Percentiles rank a stretch among this genome's conserved stretches.
These are phyloP conservation scores for Caenorhabditis uteleia DNA, from an alignment of 2,888 invertebrate species.

Conservation along the genomic window DNA sequence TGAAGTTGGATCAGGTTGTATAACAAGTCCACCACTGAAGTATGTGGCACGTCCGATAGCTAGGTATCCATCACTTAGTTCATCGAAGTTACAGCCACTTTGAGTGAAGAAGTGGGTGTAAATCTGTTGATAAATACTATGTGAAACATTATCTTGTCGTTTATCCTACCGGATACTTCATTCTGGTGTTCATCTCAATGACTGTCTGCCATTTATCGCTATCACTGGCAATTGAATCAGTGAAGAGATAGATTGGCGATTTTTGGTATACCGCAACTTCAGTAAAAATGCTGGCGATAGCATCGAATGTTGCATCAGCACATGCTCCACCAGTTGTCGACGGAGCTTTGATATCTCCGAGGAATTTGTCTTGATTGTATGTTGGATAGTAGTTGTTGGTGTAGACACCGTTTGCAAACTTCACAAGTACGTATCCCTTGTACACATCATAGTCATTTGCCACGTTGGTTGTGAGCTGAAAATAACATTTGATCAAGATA, in stretches of 20 bases:
- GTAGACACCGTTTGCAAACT: constrained; percentile 39
- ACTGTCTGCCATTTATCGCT: constrained; percentile 47
- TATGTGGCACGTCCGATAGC: constrained; percentile 41
- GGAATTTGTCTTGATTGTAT: constrained; percentile 21
- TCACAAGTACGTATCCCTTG: constrained; percentile 43
- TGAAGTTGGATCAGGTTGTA: constrained; percentile 10
- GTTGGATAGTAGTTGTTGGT: constrained; percentile 27
- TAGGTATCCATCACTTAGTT: constrained; percentile 44
- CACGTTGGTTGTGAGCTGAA: constrained; percentile 15
- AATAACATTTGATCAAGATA: background rate
- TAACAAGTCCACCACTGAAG: constrained; percentile 50
- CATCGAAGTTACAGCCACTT: constrained; percentile 40
- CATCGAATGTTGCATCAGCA: constrained; percentile 39
- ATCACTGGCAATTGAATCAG: constrained; percentile 55
- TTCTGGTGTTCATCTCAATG: constrained; percentile 46
- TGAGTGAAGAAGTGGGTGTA: constrained; percentile 44
- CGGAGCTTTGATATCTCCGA: constrained; percentile 21
- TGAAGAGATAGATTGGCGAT: constrained; percentile 59
- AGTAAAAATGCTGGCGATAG: constrained; percentile 37
- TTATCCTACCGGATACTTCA: constrained; percentile 42
- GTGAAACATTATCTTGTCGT: background rate
- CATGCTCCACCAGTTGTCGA: constrained; percentile 29
- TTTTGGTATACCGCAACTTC: constrained; percentile 47
- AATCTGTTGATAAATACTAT: constrained; percentile 4
- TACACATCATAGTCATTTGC: constrained; percentile 32